Evolutionary conservation across 30 jellyfish, hydroid and myxozoan species (phyloP).

Genomic region (Rhopilema esculentum): DNA sequence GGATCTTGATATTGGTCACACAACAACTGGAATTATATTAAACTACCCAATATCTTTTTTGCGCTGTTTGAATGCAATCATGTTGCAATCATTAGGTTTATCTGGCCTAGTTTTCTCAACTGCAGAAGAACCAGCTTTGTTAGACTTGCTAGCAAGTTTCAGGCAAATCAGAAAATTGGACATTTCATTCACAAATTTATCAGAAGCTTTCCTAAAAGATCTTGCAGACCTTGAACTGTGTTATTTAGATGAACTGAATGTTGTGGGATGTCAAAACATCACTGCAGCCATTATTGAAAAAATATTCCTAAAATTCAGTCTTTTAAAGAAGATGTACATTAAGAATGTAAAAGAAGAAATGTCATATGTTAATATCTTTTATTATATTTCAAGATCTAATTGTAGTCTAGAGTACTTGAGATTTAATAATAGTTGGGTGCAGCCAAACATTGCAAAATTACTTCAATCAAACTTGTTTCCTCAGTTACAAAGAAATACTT

Average conservation of each 20-base stretch:
- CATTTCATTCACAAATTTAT: constrained; percentile 8
- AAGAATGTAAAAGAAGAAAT: neutral
- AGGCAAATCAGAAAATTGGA: neutral
- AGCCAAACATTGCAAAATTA: neutral
- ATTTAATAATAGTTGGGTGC: neutral
- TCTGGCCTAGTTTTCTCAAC: constrained; percentile 17
- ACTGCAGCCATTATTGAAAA: neutral
- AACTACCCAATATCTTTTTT: neutral
- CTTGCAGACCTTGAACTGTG: neutral
- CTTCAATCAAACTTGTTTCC: neutral
- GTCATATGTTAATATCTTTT: neutral
- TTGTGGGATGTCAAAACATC: neutral
- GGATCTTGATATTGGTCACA: constrained; percentile 22
- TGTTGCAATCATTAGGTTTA: constrained; percentile 2
- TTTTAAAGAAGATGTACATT: neutral
- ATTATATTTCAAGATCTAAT: neutral
- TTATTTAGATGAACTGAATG: constrained; percentile 1
- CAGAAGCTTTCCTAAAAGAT: neutral
- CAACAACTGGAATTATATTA: neutral
- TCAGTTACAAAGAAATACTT: neutral
- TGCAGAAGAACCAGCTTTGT: neutral
- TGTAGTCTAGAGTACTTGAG: neutral
- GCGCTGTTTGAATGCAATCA: neutral
- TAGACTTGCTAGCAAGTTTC: neutral
- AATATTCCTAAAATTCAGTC: neutral